Evolutionary conservation across 2,888 invertebrate genomes (phyloP).

Genomic region (Caenorhabditis drosophilae): DNA sequence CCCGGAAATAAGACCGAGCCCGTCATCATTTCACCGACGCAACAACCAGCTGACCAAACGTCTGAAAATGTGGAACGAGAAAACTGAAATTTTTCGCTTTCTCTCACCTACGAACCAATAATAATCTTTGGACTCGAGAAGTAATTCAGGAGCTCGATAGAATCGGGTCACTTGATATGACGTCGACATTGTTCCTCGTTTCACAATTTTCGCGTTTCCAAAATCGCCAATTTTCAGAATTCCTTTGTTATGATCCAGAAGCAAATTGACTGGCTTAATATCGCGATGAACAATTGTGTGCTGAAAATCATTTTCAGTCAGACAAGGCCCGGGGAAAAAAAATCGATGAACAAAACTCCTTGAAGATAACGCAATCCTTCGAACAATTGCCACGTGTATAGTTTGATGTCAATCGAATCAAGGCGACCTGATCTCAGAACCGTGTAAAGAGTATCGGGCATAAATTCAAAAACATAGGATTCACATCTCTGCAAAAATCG

Average conservation of each 20-base stretch:
- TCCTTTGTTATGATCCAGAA: constrained; percentile 48
- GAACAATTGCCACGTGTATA: constrained; percentile 63
- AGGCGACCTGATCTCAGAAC: constrained; percentile 30
- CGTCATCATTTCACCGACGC: constrained; percentile 56
- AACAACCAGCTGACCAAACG: constrained; percentile 57
- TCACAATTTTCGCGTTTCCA: constrained; percentile 56
- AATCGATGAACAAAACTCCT: constrained; percentile 17
- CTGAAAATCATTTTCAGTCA: constrained; percentile 16
- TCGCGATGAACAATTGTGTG: constrained; percentile 46
- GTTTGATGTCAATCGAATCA: constrained; percentile 49
- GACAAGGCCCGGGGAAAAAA: neutral
- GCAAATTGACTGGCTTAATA: constrained; percentile 53
- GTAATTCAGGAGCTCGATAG: constrained; percentile 60
- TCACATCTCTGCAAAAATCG: too few relatives aligned
- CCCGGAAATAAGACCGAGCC: constrained; percentile 52
- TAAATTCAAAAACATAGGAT: constrained; percentile 54
- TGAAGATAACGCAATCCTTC: constrained; percentile 53
- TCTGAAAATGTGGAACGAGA: constrained; percentile 23
- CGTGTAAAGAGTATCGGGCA: constrained; percentile 42
- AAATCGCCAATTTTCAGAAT: constrained; percentile 59
- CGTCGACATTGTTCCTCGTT: constrained; percentile 35
- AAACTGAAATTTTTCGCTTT: neutral
- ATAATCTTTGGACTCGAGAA: constrained; percentile 48
- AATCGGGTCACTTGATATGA: constrained; percentile 55
- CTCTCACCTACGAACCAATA: constrained; percentile 30